These are phyloP conservation scores for Rhagium mordax DNA, from an alignment of 2,888 invertebrate genomes.

Conservation along the genomic window DNA sequence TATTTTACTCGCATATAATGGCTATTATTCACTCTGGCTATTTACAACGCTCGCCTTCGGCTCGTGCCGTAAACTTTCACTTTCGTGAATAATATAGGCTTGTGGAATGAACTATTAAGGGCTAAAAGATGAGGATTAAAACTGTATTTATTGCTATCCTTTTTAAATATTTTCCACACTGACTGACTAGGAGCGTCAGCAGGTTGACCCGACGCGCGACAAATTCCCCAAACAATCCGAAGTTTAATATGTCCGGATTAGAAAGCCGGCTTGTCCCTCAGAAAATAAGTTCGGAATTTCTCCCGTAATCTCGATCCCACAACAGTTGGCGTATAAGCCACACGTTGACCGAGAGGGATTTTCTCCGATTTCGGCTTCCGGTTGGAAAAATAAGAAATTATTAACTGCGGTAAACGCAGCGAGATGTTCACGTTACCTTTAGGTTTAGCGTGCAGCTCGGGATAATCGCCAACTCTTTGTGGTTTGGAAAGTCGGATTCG, in stretches of 20 bases:
- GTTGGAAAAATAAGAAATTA: background rate
- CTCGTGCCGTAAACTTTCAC: too few species aligned
- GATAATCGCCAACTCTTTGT: background rate
- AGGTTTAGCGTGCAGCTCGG: background rate
- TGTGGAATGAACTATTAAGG: too few species aligned
- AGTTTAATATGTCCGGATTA: slow-evolving; percentile 10
- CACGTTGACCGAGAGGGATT: background rate
- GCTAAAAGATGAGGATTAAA: too few species aligned
- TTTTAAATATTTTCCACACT: too few species aligned
- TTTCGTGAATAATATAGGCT: too few species aligned
- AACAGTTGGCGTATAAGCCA: slow-evolving; percentile 16
- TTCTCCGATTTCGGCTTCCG: background rate
- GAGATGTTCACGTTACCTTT: background rate
- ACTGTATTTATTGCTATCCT: too few species aligned
- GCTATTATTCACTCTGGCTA: too few species aligned
- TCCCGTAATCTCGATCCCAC: slow-evolving; percentile 10
- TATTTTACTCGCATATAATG: too few species aligned
- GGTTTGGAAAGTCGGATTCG: too few species aligned
- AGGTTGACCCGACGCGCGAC: background rate
- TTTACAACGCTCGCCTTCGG: too few species aligned
- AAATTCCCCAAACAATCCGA: slow-evolving; percentile 21
- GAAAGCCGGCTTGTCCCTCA: background rate
- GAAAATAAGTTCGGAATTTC: slow-evolving; percentile 17
- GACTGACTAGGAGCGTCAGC: too few species aligned
- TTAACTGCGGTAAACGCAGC: background rate